phyloP scores from a whole-genome alignment of 2,797 vertebrate genomes.

The Tragopan temminckii region DNA sequence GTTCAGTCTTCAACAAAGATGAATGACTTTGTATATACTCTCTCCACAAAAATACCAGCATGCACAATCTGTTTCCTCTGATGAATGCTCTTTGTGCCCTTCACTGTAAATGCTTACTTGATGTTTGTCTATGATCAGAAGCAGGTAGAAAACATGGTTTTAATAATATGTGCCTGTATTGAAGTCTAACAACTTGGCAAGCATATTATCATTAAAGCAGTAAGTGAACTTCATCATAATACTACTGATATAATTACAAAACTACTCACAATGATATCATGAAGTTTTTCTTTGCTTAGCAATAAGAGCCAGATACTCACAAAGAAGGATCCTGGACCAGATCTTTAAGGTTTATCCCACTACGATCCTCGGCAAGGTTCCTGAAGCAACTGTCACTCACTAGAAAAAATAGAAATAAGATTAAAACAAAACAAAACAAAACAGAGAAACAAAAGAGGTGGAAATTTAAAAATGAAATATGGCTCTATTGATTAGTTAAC shows the following conservation, averaged over 20 bases:
- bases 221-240: neutral
- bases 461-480: neutral
- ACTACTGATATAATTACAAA: constrained; percentile 45
- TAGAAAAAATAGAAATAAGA: constrained; percentile 80
- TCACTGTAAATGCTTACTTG: neutral
- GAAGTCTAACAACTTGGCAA: neutral
- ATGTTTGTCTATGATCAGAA: neutral
- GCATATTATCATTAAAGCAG: constrained; percentile 14
- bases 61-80: neutral
- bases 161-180: neutral
- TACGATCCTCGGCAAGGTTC: constrained; percentile 98
- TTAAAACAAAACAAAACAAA: constrained; percentile 69
- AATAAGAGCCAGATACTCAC: constrained; percentile 88
- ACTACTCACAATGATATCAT: constrained; percentile 41
- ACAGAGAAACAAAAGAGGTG: neutral
- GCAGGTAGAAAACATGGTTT: neutral
- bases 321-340: constrained; percentile 97
- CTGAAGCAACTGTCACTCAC: constrained; percentile 99
- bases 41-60: neutral
- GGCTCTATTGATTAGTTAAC: neutral
- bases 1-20: neutral
- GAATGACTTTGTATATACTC: neutral
- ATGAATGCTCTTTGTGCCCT: neutral
- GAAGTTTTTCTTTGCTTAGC: constrained; percentile 70
- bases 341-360: constrained; percentile 99